phyloP scores from a whole-genome alignment of 1,140 invertebrate genomes.

The Sweltsa coloradensis region DNA sequence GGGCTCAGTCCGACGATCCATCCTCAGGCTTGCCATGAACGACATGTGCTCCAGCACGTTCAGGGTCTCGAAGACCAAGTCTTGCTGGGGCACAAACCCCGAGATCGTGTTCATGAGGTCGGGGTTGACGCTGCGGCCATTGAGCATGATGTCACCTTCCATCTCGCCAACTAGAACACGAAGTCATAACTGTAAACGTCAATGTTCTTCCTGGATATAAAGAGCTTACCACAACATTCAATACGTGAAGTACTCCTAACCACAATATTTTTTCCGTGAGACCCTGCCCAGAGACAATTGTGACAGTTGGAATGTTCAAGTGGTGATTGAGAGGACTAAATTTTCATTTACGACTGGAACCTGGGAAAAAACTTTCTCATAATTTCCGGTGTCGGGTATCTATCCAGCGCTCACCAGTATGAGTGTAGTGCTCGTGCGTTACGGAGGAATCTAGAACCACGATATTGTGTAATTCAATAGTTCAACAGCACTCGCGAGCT shows the following conservation, averaged over 20 bases:
- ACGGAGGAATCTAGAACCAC: too few relatives aligned
- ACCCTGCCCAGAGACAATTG: background rate
- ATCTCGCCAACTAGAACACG: conserved; percentile 37
- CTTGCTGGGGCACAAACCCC: conserved; percentile 58
- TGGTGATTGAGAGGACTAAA: background rate
- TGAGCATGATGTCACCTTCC: conserved; percentile 50
- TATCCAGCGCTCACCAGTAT: too few relatives aligned
- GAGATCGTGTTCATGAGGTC: conserved; percentile 52
- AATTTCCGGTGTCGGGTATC: too few relatives aligned
- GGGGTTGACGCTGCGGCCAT: conserved; percentile 44
- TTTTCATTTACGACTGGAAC: too few relatives aligned
- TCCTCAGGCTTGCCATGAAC: conserved; percentile 54
- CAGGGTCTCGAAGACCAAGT: conserved; percentile 51
- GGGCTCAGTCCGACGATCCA: conserved; percentile 26
- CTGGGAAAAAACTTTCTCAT: too few relatives aligned
- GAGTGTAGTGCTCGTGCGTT: too few relatives aligned
- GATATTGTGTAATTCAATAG: too few relatives aligned
- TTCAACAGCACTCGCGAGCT: too few relatives aligned
- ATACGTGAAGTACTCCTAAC: too few relatives aligned
- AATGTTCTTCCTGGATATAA: background rate
- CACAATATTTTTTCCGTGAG: background rate
- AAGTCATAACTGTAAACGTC: background rate
- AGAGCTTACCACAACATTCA: background rate
- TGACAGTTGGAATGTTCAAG: background rate
- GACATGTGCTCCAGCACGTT: conserved; percentile 58